Conservation (phyloP, 2,797 vertebrate genomes). For the Chelonia mydas region DNA sequence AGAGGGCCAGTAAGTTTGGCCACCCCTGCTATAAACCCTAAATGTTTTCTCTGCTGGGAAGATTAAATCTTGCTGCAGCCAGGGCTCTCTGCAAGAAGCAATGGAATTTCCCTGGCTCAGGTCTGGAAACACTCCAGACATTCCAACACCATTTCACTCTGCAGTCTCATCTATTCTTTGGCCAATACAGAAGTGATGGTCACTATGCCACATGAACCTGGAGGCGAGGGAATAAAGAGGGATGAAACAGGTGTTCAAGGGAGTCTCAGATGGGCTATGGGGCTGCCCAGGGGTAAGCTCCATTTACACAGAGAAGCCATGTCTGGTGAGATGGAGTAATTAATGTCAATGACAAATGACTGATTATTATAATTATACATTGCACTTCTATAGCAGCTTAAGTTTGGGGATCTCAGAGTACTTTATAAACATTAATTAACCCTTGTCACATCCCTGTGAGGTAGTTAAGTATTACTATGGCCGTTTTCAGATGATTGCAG, state of each 20-base stretch:
- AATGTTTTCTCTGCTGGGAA: not conserved
- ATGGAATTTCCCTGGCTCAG: slow-evolving; percentile 8
- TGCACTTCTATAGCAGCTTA: not conserved
- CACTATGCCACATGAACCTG: not conserved
- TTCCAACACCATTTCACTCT: slow-evolving; percentile 7
- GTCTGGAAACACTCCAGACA: not conserved
- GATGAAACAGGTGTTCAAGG: not conserved
- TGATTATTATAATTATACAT: not conserved
- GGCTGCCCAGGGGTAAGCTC: not conserved
- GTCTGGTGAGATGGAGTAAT: not conserved
- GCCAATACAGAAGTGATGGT: not conserved
- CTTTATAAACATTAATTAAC: not conserved
- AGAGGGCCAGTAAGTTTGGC: too few species aligned
- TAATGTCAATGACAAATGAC: not conserved
- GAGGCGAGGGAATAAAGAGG: not conserved
- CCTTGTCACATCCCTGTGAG: not conserved
- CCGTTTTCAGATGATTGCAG: not conserved
- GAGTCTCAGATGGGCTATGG: fast-evolving
- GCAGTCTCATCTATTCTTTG: not conserved
- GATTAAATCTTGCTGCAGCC: not conserved
- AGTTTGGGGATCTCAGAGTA: not conserved
- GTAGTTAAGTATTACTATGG: not conserved
- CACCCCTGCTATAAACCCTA: not conserved
- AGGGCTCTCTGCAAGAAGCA: not conserved
- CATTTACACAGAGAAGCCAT: not conserved